Evolutionary conservation across 2,888 invertebrate genomes (phyloP), one percentile per base, ranked within the genome.

Genomic region (Parnassius smintheus): DNA sequence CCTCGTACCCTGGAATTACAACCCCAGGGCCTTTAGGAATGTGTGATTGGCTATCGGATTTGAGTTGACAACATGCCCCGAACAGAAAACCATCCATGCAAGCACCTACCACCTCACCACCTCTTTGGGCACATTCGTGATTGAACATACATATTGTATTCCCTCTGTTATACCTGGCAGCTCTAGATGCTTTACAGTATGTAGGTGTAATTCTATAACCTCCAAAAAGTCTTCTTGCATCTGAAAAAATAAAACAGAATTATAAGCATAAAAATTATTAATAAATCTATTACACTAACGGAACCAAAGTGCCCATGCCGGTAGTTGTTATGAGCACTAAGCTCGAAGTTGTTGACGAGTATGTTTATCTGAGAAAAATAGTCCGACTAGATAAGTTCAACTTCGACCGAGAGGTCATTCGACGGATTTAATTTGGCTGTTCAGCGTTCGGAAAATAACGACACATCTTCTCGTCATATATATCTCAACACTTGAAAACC

Each of bases 41-140:
- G 60, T 91, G 91, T 0, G 88, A 86, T 55, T 89, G 90, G 71
- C 87, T 89, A 68, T 90, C 88, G 2, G 92, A 75, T 85, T 86
- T 69, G 41, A 97, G 92, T 75, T 96, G 95, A 77, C 98, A 98
- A 82, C 98, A 98, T 0, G 98, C 96, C 1, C 98, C 98, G 75
- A 97, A 97, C n/a, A 97, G 92, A 80, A 97, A 97, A 0, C 98
- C 97, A 75, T 98, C 97, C 95, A 97, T 96, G 77, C 98, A 98
- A 0, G 97, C 95, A 0, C 97, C 97, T 0, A 98, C 96, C 0
- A 70, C 97, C 78, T 95, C 94, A 0, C 98, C 98, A 0, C 94
- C 94, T 67, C 96, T 91, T 71, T 95, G 95, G 1, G 93, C 92
- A 79, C 98, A 98, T 80, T 98, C 97, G 76, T 97, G 96, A 86